Evolutionary conservation across 2,797 vertebrate species (phyloP).

Genomic region (Acipenser ruthenus): DNA sequence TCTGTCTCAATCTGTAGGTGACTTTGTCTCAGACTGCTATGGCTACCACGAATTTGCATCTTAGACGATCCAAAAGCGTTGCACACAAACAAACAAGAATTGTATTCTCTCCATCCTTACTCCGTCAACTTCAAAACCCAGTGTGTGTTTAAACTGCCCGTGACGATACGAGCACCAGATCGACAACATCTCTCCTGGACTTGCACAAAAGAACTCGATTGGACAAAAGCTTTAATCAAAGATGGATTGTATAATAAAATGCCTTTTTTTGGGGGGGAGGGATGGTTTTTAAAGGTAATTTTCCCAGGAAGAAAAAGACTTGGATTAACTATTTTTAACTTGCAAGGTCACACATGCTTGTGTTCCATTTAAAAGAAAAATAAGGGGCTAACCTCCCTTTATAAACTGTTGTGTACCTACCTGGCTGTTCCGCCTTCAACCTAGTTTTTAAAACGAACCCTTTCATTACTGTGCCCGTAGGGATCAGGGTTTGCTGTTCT

Average conservation of each 20-base stretch:
- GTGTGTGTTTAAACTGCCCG: constrained; percentile 40
- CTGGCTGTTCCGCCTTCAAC: neutral
- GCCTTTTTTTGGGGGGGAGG: neutral
- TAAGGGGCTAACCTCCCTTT: constrained; percentile 24
- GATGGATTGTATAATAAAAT: neutral
- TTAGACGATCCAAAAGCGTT: constrained; percentile 71
- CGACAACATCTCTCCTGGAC: neutral
- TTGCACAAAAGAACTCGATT: neutral
- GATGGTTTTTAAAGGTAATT: neutral
- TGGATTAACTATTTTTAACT: neutral
- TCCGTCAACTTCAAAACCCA: constrained; percentile 50
- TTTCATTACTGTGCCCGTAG: neutral
- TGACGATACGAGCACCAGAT: neutral
- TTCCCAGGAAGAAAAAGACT: neutral
- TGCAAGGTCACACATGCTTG: neutral
- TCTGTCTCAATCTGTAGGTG: constrained; percentile 97
- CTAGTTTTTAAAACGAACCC: neutral
- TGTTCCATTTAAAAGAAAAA: constrained; percentile 7
- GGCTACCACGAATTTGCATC: constrained; percentile 92
- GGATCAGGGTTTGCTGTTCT: neutral
- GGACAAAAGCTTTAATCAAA: constrained; percentile 5
- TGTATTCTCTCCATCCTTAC: constrained; percentile 54
- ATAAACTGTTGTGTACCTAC: neutral
- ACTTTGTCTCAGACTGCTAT: constrained; percentile 97
- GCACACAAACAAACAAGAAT: constrained; percentile 25